Conservation (phyloP, 2,113 vertebrate species). For the Percopsis transmontana region DNA sequence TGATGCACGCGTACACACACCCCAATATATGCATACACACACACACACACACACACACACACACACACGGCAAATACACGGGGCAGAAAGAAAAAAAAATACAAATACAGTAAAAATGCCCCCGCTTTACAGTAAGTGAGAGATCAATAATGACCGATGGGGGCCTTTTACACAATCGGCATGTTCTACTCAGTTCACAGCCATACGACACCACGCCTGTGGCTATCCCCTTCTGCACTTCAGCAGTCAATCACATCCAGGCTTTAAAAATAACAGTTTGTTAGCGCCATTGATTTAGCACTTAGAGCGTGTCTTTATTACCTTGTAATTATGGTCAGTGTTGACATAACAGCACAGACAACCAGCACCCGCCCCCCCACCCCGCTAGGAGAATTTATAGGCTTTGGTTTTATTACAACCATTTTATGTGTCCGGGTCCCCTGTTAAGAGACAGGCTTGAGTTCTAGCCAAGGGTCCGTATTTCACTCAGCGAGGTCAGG, state of each 20-base stretch:
- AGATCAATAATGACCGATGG: constrained; percentile 78
- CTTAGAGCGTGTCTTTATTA: constrained; percentile 81
- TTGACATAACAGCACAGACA: constrained; percentile 81
- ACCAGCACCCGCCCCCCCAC: constrained; percentile 65
- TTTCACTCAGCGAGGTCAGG: constrained; percentile 79
- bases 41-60: constrained; percentile 13
- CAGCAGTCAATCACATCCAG: constrained; percentile 76
- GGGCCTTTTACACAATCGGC: constrained; percentile 74
- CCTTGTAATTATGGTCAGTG: constrained; percentile 83
- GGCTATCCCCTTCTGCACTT: constrained; percentile 72
- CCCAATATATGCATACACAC: neutral
- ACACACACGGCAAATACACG: constrained; percentile 28
- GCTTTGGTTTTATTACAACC: constrained; percentile 77
- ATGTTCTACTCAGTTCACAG: constrained; percentile 74
- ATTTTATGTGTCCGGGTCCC: constrained; percentile 76
- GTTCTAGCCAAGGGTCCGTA: constrained; percentile 76
- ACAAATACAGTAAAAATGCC: constrained; percentile 77
- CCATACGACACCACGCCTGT: constrained; percentile 70
- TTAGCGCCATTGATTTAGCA: constrained; percentile 84
- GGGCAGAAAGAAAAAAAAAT: constrained; percentile 26
- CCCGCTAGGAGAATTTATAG: constrained; percentile 78
- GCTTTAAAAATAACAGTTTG: constrained; percentile 82
- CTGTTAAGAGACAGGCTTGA: constrained; percentile 73
- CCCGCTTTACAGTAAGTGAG: constrained; percentile 80
- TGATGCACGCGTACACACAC: neutral